Conservation (phyloP, 92 coral and sea anemone genomes). For the Nematostella vectensis region DNA sequence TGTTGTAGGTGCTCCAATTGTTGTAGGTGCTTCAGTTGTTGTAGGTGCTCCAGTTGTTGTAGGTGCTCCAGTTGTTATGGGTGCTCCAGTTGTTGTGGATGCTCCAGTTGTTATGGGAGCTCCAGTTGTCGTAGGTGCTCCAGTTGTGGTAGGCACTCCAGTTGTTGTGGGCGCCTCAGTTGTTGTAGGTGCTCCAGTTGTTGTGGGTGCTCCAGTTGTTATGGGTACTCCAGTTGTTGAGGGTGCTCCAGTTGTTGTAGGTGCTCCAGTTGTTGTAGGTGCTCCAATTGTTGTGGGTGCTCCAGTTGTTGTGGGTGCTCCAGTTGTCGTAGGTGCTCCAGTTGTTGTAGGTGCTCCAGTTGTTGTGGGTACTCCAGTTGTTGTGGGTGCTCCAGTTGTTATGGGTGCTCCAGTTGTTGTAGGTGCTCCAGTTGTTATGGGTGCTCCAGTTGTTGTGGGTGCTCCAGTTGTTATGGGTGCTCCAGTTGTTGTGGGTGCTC, state of each 20-base stretch:
- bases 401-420: constrained; percentile 4
- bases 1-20: constrained; percentile 5
- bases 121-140: constrained; percentile 10
- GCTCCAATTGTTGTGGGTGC: constrained; percentile 14
- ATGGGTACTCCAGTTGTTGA: constrained; percentile 11
- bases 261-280: constrained; percentile 17
- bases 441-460: neutral
- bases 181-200: constrained; percentile 10
- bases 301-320: constrained; percentile 13
- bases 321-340: constrained; percentile 13
- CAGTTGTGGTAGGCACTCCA: constrained; percentile 8
- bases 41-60: constrained; percentile 16
- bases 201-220: constrained; percentile 9
- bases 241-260: constrained; percentile 20
- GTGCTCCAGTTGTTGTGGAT: constrained; percentile 17
- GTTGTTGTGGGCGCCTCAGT: constrained; percentile 14
- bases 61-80: constrained; percentile 9
- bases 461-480: neutral
- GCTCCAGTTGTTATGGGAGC: constrained; percentile 8
- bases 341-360: constrained; percentile 7
- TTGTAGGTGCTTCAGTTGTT: constrained; percentile 4
- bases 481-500: neutral
- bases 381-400: constrained; percentile 7
- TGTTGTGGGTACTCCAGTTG: constrained; percentile 12
- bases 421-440: neutral